A percentile compares a stretch with the other conserved stretches of the same genome.
Evolutionary conservation across 2,113 vertebrate species (phyloP).

Genomic region (Todiramphus saurophagus): DNA sequence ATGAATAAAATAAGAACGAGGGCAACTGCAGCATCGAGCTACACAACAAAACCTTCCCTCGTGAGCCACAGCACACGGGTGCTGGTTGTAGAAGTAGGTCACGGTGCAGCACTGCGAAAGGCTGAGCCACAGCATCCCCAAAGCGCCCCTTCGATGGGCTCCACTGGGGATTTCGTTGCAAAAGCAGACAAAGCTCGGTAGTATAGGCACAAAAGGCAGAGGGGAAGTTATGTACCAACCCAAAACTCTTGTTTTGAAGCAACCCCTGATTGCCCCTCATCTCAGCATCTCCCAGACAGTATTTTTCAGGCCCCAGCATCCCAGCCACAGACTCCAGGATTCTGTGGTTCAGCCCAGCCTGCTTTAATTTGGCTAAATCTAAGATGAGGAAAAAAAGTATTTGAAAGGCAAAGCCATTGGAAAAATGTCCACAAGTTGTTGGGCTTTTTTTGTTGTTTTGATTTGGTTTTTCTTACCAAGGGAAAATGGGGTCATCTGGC

Average conservation of each 20-base stretch:
- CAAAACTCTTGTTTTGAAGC: neutral
- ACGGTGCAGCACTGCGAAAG: fast-evolving
- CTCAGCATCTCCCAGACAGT: neutral
- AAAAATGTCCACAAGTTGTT: neutral
- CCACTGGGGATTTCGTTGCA: fast-evolving
- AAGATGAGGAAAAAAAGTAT: neutral
- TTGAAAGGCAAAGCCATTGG: neutral
- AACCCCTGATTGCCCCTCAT: fast-evolving
- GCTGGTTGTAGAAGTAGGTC: neutral
- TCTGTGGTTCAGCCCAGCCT: neutral
- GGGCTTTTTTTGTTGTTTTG: too few relatives aligned
- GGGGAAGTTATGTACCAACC: neutral
- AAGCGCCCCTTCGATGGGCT: fast-evolving
- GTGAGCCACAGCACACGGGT: fast-evolving
- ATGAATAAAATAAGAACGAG: neutral
- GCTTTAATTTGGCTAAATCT: neutral
- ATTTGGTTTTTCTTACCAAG: too few relatives aligned
- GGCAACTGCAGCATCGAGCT: fast-evolving
- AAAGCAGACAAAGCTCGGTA: fast-evolving
- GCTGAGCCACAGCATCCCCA: neutral
- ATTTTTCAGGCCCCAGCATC: neutral
- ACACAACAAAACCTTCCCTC: neutral
- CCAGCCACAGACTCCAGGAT: neutral
- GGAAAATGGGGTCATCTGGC: neutral
- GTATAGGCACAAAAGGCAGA: fast-evolving